Percentiles rank a stretch among this genome's conserved stretches.
These are phyloP conservation scores for Antechinus stuartii DNA, from an alignment of 2,113 vertebrate genomes.

Conservation along the genomic window DNA sequence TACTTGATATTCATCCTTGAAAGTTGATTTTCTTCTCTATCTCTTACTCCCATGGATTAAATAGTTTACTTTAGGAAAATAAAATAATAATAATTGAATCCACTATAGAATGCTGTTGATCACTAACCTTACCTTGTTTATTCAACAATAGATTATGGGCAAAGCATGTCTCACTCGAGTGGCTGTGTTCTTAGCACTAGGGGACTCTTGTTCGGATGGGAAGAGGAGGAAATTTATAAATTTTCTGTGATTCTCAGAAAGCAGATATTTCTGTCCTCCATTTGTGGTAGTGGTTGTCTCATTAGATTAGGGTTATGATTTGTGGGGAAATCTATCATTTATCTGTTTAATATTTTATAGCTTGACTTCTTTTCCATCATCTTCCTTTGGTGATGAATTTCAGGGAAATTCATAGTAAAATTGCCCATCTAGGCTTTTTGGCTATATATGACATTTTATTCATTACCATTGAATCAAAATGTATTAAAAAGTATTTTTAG, in stretches of 20 bases:
- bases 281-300: not conserved
- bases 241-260: not conserved
- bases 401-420: not conserved
- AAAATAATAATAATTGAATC: not conserved
- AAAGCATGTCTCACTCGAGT: not conserved
- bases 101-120: not conserved
- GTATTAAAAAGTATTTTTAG: not conserved
- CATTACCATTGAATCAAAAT: not conserved
- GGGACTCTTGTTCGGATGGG: fast-evolving
- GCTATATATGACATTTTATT: not conserved
- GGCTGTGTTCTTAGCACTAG: not conserved
- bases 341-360: not conserved
- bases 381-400: not conserved
- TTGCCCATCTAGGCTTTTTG: not conserved
- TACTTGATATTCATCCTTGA: not conserved
- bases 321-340: not conserved
- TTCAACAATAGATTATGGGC: not conserved
- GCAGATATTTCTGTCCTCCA: not conserved
- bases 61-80: conserved; percentile 2
- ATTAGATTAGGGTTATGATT: not conserved
- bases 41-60: not conserved
- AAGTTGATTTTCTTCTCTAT: not conserved
- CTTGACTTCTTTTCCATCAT: not conserved
- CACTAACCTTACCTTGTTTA: not conserved
- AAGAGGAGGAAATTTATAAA: not conserved